Evolutionary conservation across 2,113 vertebrate genomes (phyloP).

Genomic region (Leiothrix lutea): DNA sequence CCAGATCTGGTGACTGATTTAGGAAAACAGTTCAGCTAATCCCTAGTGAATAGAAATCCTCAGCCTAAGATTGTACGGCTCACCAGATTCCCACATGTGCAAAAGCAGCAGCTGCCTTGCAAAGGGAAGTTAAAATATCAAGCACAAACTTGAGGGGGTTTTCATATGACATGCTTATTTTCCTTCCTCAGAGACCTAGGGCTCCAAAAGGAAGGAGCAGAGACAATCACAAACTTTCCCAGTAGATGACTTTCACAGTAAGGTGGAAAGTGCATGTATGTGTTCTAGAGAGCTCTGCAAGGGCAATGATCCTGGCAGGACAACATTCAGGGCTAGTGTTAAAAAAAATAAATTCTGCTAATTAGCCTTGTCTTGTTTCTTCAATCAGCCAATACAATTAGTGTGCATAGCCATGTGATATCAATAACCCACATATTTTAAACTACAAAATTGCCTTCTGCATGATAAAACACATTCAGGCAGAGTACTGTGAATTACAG

Average conservation of each 20-base stretch:
- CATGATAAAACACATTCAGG: background rate
- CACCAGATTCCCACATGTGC: conserved; percentile 60
- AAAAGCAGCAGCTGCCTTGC: conserved; percentile 54
- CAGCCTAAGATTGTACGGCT: conserved; percentile 36
- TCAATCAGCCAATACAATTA: background rate
- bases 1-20: conserved; percentile 67
- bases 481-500: background rate
- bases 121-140: conserved; percentile 55
- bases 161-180: conserved; percentile 14
- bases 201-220: conserved; percentile 10
- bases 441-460: background rate
- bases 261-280: background rate
- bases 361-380: background rate
- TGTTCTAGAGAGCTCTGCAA: background rate
- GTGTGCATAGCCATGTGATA: background rate
- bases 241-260: background rate
- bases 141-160: background rate
- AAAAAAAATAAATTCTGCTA: background rate
- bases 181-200: background rate
- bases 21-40: conserved; percentile 62
- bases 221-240: background rate
- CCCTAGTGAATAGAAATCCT: conserved; percentile 61
- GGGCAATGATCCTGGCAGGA: background rate
- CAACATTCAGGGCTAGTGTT: background rate
- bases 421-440: background rate